Percentiles rank a stretch among this genome's conserved stretches.
Evolutionary conservation across 2,888 invertebrate species (phyloP).

Genomic region (Cantharis rufa): DNA sequence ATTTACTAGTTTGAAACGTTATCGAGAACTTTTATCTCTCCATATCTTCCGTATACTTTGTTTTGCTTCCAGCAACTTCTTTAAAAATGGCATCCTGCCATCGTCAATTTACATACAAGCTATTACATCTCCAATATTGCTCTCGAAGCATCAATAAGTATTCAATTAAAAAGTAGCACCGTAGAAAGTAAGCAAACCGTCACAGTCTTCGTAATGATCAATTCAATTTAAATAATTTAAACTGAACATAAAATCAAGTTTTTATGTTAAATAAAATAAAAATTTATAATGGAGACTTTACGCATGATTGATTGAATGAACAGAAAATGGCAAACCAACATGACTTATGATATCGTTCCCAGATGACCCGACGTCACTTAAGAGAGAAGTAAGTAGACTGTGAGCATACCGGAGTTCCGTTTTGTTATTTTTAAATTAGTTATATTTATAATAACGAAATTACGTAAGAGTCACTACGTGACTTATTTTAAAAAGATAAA

Average conservation of each 20-base stretch:
- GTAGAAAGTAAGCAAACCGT: neutral
- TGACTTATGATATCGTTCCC: slow-evolving; percentile 28
- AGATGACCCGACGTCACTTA: slow-evolving; percentile 31
- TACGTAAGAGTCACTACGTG: neutral
- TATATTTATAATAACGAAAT: neutral
- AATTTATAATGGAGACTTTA: slow-evolving; percentile 29
- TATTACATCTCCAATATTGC: neutral
- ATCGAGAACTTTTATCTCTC: slow-evolving; percentile 23
- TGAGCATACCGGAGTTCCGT: slow-evolving; percentile 30
- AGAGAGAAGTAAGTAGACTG: slow-evolving; percentile 30
- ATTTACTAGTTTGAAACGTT: slow-evolving; percentile 14
- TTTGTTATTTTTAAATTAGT: slow-evolving; percentile 8
- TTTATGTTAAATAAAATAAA: slow-evolving; percentile 27
- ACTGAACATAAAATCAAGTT: slow-evolving; percentile 15
- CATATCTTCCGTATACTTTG: slow-evolving; percentile 13
- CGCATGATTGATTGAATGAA: slow-evolving; percentile 31
- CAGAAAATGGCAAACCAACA: slow-evolving; percentile 28
- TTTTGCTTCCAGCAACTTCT: slow-evolving; percentile 16
- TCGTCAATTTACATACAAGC: neutral
- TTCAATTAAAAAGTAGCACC: neutral
- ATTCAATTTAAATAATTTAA: slow-evolving; percentile 17
- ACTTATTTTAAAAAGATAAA: neutral
- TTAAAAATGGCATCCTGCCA: neutral
- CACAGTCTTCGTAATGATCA: neutral
- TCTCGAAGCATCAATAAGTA: neutral